These are phyloP conservation scores for Lemur catta DNA, from an alignment of 2,797 vertebrate species.

Conservation along the genomic window DNA sequence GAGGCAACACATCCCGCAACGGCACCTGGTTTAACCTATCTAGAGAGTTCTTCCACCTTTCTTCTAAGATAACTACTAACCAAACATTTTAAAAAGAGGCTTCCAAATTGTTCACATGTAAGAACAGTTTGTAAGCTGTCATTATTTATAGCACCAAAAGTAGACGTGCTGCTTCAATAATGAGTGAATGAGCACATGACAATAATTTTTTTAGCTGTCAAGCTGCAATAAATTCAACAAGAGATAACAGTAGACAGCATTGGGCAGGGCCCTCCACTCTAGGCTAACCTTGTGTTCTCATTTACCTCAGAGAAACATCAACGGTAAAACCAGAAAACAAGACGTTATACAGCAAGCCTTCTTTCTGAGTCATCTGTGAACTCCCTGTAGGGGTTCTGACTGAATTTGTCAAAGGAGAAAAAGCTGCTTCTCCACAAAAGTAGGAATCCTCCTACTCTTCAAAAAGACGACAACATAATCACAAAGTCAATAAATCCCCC, in stretches of 20 bases:
- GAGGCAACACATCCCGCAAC: neutral
- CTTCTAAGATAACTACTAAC: neutral
- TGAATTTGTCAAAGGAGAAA: neutral
- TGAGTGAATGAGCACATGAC: neutral
- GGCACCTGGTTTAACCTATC: neutral
- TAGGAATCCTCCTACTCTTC: neutral
- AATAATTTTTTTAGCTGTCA: neutral
- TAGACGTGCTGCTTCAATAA: neutral
- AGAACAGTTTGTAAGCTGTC: neutral
- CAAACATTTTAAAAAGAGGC: neutral
- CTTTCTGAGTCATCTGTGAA: neutral
- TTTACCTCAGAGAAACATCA: neutral
- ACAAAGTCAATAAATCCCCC: neutral
- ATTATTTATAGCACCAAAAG: neutral
- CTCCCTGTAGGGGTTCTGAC: neutral
- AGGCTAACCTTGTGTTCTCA: neutral
- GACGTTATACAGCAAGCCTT: neutral
- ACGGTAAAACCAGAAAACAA: neutral
- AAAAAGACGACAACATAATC: slow-evolving; percentile 10
- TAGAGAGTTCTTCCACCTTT: neutral
- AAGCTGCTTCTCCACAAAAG: neutral
- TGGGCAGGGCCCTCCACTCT: neutral
- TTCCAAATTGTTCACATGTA: neutral
- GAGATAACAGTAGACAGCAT: neutral
- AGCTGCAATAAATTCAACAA: slow-evolving; percentile 30